Percentiles rank a stretch among this genome's conserved stretches.
phyloP scores from a whole-genome alignment of 2,113 vertebrate species.

The Notothenia rossii region DNA sequence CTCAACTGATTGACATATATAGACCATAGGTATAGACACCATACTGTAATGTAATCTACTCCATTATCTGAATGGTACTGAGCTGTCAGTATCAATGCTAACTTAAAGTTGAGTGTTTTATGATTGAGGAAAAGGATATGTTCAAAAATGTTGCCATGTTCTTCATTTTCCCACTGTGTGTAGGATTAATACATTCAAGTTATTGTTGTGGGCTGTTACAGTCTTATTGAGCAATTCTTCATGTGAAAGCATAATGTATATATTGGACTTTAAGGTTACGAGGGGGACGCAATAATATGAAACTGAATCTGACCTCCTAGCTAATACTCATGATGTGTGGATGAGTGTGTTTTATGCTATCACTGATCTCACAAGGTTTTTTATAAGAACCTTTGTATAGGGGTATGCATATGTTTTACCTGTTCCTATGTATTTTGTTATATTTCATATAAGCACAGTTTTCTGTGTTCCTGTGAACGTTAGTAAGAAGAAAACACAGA shows the following conservation, averaged over 20 bases:
- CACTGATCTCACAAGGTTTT: not conserved
- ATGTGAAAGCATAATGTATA: not conserved
- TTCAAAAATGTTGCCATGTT: not conserved
- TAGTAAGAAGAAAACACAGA: no score
- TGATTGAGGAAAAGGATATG: not conserved
- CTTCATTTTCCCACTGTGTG: not conserved
- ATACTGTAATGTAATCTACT: not conserved
- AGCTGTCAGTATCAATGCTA: not conserved
- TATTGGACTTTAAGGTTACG: not conserved
- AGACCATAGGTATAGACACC: not conserved
- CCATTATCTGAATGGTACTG: not conserved
- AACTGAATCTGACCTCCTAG: not conserved
- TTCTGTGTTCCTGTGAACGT: not conserved
- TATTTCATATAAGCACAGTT: not conserved
- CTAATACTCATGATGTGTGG: not conserved
- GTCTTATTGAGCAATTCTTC: not conserved
- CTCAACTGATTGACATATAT: slow-evolving; percentile 25
- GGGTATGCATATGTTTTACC: not conserved
- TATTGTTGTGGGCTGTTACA: not conserved
- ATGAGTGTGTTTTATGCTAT: not conserved
- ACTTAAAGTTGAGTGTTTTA: not conserved
- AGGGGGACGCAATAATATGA: not conserved
- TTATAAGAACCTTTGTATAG: not conserved
- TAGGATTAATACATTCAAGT: not conserved
- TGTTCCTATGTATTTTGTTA: slow-evolving; percentile 21